These are phyloP conservation scores for Philopotamus ludificatus DNA, from an alignment of 1,140 invertebrate species.

Conservation along the genomic window DNA sequence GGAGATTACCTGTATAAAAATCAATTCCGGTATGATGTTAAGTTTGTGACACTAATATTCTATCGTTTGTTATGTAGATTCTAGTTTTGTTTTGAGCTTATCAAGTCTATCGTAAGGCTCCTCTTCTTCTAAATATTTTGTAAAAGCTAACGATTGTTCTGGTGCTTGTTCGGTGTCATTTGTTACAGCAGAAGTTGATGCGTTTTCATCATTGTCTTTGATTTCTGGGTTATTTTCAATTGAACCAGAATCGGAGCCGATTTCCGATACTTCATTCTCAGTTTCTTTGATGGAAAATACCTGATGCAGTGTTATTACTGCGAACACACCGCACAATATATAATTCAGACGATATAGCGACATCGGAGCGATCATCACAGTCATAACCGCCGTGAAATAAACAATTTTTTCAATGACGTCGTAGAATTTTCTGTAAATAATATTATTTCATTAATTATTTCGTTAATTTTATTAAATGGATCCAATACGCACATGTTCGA, in stretches of 20 bases:
- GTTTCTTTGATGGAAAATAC: constrained; percentile 39
- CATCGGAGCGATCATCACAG: constrained; percentile 57
- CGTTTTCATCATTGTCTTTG: neutral
- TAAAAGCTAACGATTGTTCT: too few relatives aligned
- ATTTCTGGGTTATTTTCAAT: neutral
- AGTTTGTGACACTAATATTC: neutral
- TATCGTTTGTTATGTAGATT: constrained; percentile 13
- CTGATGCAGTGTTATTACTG: constrained; percentile 58
- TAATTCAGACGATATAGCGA: constrained; percentile 59
- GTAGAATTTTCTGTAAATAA: constrained; percentile 54
- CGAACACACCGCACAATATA: constrained; percentile 55
- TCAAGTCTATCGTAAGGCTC: constrained; percentile 17
- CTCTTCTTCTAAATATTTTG: constrained; percentile 12
- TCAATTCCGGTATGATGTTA: neutral
- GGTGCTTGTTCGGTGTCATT: too few relatives aligned
- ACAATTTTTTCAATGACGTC: constrained; percentile 52
- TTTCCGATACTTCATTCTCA: too few relatives aligned
- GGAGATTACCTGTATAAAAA: too few relatives aligned
- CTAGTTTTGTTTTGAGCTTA: constrained; percentile 15
- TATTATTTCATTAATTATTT: neutral
- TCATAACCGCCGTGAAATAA: constrained; percentile 53
- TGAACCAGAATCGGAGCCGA: neutral
- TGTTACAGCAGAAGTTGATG: constrained; percentile 20
- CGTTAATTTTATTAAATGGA: neutral
- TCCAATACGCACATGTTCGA: constrained; percentile 51